phyloP scores from a whole-genome alignment of 1,140 invertebrate species.

The Bombyx mori region DNA sequence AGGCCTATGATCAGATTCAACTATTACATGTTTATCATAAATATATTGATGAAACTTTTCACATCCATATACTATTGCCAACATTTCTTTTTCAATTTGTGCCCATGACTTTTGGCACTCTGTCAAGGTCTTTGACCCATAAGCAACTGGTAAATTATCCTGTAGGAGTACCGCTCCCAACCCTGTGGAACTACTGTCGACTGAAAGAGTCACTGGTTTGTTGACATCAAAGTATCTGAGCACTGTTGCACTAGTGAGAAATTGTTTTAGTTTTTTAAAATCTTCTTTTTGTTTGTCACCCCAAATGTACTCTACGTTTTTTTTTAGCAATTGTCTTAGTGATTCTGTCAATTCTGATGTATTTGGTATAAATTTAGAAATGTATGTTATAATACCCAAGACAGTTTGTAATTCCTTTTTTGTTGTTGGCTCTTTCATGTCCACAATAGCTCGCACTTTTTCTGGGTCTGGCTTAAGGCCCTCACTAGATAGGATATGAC shows the following conservation, averaged over 20 bases:
- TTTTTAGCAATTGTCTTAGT: neutral
- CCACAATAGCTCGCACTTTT: neutral
- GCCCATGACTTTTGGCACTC: neutral
- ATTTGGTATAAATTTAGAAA: neutral
- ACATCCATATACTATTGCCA: neutral
- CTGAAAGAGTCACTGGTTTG: neutral
- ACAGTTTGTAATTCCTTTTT: neutral
- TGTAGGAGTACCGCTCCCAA: neutral
- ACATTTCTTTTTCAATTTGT: conserved; percentile 2
- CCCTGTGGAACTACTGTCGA: neutral
- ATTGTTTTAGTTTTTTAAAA: conserved; percentile 26
- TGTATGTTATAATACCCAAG: neutral
- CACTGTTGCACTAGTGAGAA: conserved; percentile 18
- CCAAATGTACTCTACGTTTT: neutral
- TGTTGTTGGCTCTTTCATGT: neutral
- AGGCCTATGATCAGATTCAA: neutral
- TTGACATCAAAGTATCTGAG: conserved; percentile 10
- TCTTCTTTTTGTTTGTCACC: neutral
- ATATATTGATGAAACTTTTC: neutral
- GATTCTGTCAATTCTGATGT: neutral
- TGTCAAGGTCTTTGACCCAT: neutral
- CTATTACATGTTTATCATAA: neutral
- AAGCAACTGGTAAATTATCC: neutral
- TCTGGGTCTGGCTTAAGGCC: neutral
- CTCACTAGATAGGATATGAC: neutral